Evolutionary conservation across 35 echinoderm and acorn worm genomes (phyloP).

Genomic region (Acanthaster planci): DNA sequence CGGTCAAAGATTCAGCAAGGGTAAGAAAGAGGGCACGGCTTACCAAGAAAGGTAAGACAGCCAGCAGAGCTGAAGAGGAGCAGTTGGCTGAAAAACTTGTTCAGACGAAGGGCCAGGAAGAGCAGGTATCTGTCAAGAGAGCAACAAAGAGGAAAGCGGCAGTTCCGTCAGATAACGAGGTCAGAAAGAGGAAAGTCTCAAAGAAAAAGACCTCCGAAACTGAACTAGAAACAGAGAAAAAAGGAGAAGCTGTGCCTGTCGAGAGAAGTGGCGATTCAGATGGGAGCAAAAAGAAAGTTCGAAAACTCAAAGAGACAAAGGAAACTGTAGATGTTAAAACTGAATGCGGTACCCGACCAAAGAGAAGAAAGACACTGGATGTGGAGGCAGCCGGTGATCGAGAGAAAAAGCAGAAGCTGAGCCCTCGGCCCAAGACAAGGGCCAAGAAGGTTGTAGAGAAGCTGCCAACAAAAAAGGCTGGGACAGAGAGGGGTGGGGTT

Average conservation of each 20-base stretch:
- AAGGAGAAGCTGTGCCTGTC: background rate
- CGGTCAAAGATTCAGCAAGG: too few relatives aligned
- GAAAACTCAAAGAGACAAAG: background rate
- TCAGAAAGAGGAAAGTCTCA: background rate
- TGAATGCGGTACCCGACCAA: background rate
- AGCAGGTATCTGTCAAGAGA: background rate
- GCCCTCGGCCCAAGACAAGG: background rate
- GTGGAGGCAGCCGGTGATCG: background rate
- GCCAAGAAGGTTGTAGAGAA: background rate
- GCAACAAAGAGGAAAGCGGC: background rate
- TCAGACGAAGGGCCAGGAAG: too few relatives aligned
- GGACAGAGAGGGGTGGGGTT: background rate
- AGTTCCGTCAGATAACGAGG: background rate
- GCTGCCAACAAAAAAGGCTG: background rate
- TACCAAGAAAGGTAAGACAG: too few relatives aligned
- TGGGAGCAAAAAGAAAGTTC: background rate
- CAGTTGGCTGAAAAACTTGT: too few relatives aligned
- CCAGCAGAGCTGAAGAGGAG: too few relatives aligned
- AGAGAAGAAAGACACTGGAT: background rate
- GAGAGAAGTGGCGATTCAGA: background rate
- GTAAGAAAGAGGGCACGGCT: too few relatives aligned
- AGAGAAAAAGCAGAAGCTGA: conserved; percentile 6
- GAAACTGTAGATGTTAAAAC: background rate
- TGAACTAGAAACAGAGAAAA: background rate
- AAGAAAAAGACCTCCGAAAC: background rate